Evolutionary conservation across 2,797 vertebrate genomes (phyloP).

Genomic region (Tapera naevia): DNA sequence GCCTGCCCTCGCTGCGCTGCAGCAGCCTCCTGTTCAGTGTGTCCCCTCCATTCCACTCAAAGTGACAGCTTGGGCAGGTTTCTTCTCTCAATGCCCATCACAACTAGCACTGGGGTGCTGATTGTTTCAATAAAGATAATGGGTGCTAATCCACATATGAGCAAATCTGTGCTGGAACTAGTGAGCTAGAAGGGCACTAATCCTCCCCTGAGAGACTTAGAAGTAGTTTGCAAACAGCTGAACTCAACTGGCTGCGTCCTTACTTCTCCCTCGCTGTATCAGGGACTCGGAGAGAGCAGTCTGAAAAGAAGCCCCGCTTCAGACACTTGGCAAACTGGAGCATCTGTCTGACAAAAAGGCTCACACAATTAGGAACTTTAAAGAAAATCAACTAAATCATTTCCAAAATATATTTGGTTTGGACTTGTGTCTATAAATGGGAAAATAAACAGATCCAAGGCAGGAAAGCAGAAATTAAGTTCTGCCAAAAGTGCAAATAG

Average conservation of each 20-base stretch:
- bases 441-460: not conserved
- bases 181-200: not conserved
- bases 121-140: not conserved
- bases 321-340: not conserved
- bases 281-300: no score
- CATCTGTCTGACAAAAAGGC: not conserved
- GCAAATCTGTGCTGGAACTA: not conserved
- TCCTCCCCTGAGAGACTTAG: not conserved
- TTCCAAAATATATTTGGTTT: not conserved
- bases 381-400: not conserved
- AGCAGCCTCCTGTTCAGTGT: not conserved
- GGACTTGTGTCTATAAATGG: not conserved
- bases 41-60: not conserved
- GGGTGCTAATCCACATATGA: not conserved
- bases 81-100: not conserved
- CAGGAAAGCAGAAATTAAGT: not conserved
- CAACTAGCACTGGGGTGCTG: not conserved
- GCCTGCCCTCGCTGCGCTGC: not conserved
- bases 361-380: not conserved
- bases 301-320: not conserved
- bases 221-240: not conserved
- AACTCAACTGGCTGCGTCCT: not conserved
- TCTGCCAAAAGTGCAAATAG: not conserved
- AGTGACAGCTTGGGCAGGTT: not conserved
- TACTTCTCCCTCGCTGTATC: not conserved